Evolutionary conservation across 2,888 invertebrate genomes (phyloP), one percentile per base, ranked within the genome.

Genomic region (Nipponacmea schrenckii): DNA sequence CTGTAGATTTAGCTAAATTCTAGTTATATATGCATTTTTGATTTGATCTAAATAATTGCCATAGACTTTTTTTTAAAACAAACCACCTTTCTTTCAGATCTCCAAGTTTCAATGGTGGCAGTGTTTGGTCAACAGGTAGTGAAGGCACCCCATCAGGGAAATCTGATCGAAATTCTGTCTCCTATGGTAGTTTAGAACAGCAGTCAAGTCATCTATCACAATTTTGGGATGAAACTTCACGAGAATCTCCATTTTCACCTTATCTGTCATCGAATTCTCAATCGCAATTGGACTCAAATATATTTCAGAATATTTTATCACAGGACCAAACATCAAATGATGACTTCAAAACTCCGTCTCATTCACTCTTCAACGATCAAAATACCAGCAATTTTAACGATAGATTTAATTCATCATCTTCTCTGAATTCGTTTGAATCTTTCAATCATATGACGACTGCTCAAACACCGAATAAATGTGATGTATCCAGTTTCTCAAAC

Each of bases 81-180:
- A 39, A 39, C 10, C 10, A 39, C 10, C n/a, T 26, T 64, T 12
- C 64, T 74, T 76, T 14, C 73, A 82, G 82, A 39, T 75, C 76
- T 27, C 74, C 74, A 67, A 74, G 78, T 63, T 73, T 78, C 64
- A 69, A 73, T 31, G 48, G 74, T n/a, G 74, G 71, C 62, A 80
- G 74, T 76, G 78, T 81, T 10, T 83, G 83, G 83, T 79, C 80
- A n/a, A 74, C 80, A 44, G 77, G 79, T 56, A 71, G 76, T 27
- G 80, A 80, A 62, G 77, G 76, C 45, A 77, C 73, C 1, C 71
- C 74, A 8, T 73, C 76, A 20, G 69, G 67, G 14, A 69, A 74
- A 48, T 73, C 70, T 24, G 76, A 74, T 64, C 67, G 69, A 26
- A 73, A 72, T 31, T 75, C 75, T 24, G 67, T 70, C 3, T 76